Evolutionary conservation across 2,888 invertebrate genomes (phyloP).

Genomic region (Lagria hirta): DNA sequence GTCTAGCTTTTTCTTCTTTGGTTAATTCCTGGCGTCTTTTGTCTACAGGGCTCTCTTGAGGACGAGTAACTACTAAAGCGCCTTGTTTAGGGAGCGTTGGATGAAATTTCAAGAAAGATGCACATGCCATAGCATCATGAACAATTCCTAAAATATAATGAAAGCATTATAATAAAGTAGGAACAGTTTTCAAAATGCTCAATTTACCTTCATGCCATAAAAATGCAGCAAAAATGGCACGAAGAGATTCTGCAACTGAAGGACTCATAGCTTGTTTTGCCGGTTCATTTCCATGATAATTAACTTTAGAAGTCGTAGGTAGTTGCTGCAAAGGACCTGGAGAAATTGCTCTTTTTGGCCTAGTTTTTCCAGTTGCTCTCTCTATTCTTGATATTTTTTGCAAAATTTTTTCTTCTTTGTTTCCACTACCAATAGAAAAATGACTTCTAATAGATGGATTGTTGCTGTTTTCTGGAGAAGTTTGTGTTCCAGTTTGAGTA

Average conservation of each 20-base stretch:
- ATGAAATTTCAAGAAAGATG: slow-evolving; percentile 93
- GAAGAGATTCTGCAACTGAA: slow-evolving; percentile 85
- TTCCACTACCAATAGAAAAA: slow-evolving; percentile 62
- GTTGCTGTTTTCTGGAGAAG: slow-evolving; percentile 62
- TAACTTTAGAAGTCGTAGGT: slow-evolving; percentile 48
- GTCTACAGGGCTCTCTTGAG: slow-evolving; percentile 50
- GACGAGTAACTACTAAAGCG: slow-evolving; percentile 71
- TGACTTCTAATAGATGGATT: slow-evolving; percentile 54
- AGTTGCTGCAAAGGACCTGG: slow-evolving; percentile 52
- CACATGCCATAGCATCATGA: slow-evolving; percentile 97
- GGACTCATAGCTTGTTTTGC: slow-evolving; percentile 87
- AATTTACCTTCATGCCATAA: slow-evolving; percentile 87
- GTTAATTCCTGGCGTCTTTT: slow-evolving; percentile 56
- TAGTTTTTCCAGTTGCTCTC: slow-evolving; percentile 54
- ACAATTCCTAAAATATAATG: slow-evolving; percentile 68
- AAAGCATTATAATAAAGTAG: too few species aligned
- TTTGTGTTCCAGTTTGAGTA: slow-evolving; percentile 70
- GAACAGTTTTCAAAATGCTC: too few species aligned
- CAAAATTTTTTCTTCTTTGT: slow-evolving; percentile 59
- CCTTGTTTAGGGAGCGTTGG: slow-evolving; percentile 81
- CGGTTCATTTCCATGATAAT: slow-evolving; percentile 56
- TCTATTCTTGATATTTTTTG: slow-evolving; percentile 62
- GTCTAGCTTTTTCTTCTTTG: slow-evolving; percentile 66
- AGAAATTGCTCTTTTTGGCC: slow-evolving; percentile 55
- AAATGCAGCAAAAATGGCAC: slow-evolving; percentile 95